Evolutionary conservation across 2,888 invertebrate species (phyloP), one percentile per base, ranked within the genome.

Genomic region (Choreutis nemorana): DNA sequence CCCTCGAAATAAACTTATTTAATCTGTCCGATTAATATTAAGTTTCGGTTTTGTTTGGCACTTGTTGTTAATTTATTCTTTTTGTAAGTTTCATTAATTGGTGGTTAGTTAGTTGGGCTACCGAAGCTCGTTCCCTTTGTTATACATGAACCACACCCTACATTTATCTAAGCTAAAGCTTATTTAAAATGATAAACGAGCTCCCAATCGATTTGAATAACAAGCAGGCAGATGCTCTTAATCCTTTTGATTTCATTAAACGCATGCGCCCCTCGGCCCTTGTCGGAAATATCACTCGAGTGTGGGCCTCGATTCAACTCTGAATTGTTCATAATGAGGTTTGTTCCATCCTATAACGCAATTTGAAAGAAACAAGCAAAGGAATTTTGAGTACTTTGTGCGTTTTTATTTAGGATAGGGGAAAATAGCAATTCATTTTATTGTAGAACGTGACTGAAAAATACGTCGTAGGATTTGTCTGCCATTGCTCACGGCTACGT

Each of bases 201-300:
- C 71, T 68, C 71, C 65, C 72, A 61, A 78, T 77, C 71, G 73
- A 77, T 77, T 78, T 78, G 71, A 78, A 77, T 77, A 78, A 77
- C 72, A 78, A 78, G 66, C 63, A 67, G 72, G 75, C 78, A 78
- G 78, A 78, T 78, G 78, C 75, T 71, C 59, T 75, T 77, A 77
- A 78, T 78, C 78, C 78, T 71, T 77, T 77, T 78, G 72, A 77
- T 77, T 77, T 75, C 71, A 73, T 77, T 78, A 72, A 75, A 73
- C 67, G 71, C 77, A 73, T 75, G 77, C 75, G 66, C 73, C 71
- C 66, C 61, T 68, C 59, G 58, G 58, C 56, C 58, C 61, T 55
- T 73, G 77, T 77, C 78, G 77, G 78, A 78, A 77, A 77, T 77
- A 78, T 78, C 78, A 75, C 70, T 75, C 64, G 67, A 67, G 62